Evolutionary conservation across 2,888 invertebrate species (phyloP), one percentile per base, ranked within the genome.

Genomic region (Limnephilus lunatus): DNA sequence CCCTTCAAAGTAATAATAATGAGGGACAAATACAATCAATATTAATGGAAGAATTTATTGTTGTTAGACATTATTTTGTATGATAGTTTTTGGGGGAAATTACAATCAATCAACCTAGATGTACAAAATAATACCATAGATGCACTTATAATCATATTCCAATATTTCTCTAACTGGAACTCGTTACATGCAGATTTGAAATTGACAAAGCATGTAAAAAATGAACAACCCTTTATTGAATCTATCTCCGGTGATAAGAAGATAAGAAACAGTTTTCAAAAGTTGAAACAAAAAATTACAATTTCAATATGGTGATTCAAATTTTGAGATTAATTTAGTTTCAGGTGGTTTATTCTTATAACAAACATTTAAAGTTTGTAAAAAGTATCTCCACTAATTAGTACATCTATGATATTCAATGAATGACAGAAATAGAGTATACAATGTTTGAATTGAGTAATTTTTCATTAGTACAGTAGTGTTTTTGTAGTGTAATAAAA

Each of bases 381-480:
- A 25, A 68, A 68, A 25, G 9, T 19, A 9, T 25, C 68, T 68
- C 68, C n/a, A 25, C 9, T 9, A 68, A n/a, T 68, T 68, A 68
- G 68, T n/a, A 68, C 68, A 68, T 68, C 68, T 68, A 68, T 68
- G 68, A 68, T 68, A n/a, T 68, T 68, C 25, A 68, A 68, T 68
- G 25, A 25, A 25, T 68, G 68, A 68, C 68, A 68, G 68, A 68
- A 53, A 68, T 68, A 68, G 68, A 68, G 68, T 68, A 68, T 68
- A 68, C 68, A 68, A 68, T 68, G 68, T 68, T 68, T 68, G n/a
- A 25, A 68, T 68, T 5, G 30, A 32, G 83, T 83, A 82, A 14
- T 31, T 32, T 32, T 19, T 83, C 19, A 31, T 53, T 15, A 53
- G 14, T 88, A 83, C 25, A 91, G 87, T 87, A 91, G 87, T 87